A percentile compares a stretch with the other conserved stretches of the same genome.
Conservation (phyloP, 92 coral and sea anemone genomes). For the Parazoanthus darwini region DNA sequence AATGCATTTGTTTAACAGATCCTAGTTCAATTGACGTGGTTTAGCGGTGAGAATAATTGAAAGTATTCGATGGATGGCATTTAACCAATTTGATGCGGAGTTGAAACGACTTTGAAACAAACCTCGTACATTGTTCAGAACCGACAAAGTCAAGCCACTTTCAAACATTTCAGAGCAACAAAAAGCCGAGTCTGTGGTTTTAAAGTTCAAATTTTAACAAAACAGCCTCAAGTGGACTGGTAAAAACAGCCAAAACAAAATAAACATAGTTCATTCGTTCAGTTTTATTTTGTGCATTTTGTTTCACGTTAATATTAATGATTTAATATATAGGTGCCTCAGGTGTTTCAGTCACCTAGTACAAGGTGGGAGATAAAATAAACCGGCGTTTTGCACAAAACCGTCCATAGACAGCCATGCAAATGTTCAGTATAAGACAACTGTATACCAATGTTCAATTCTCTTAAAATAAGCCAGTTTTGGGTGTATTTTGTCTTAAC, state of each 20-base stretch:
- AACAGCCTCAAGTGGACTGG: background rate
- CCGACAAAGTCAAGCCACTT: background rate
- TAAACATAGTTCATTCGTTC: background rate
- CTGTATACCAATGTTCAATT: background rate
- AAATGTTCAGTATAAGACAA: background rate
- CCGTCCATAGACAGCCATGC: background rate
- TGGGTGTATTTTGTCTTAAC: background rate
- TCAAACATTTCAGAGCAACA: background rate
- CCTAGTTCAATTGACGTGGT: too few species aligned
- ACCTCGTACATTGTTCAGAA: too few species aligned
- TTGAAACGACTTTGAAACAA: too few species aligned
- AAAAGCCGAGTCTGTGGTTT: background rate
- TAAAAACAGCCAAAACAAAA: too few species aligned
- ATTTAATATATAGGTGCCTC: background rate
- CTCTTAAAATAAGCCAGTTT: background rate
- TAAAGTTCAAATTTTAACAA: too few species aligned
- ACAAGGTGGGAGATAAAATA: background rate
- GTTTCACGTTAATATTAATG: background rate
- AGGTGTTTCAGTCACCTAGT: background rate
- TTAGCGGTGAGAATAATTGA: too few species aligned
- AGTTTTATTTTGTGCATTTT: background rate
- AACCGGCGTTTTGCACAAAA: background rate
- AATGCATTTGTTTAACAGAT: too few species aligned
- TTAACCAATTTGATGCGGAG: too few species aligned
- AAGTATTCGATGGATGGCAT: too few species aligned